A percentile compares a stretch with the other conserved stretches of the same genome.
Evolutionary conservation across 2,888 invertebrate species (phyloP).

Genomic region (Caprella mutica): DNA sequence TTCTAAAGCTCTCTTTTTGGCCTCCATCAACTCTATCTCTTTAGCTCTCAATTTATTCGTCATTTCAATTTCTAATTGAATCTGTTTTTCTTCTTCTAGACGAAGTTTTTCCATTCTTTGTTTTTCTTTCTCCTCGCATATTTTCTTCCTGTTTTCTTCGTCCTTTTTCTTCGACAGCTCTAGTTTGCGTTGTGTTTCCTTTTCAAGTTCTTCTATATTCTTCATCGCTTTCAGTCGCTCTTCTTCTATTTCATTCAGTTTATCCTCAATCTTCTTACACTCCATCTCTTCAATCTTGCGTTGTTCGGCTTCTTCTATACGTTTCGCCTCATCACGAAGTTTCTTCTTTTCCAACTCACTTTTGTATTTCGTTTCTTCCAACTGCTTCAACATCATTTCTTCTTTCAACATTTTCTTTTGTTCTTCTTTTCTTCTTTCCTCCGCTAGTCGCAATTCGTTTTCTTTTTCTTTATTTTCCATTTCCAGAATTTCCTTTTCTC

Average conservation of each 20-base stretch:
- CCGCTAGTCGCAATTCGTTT: too few species aligned
- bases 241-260: neutral
- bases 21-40: neutral
- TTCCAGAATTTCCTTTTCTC: too few species aligned
- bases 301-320: conserved; percentile 5
- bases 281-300: too few species aligned
- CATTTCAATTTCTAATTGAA: neutral
- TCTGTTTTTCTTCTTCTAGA: neutral
- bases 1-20: neutral
- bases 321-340: neutral
- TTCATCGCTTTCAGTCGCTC: neutral
- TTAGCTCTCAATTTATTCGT: neutral
- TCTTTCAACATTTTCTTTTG: too few species aligned
- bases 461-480: too few species aligned
- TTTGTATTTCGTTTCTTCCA: too few species aligned
- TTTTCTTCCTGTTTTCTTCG: neutral
- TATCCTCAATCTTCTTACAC: neutral
- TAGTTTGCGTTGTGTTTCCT: neutral
- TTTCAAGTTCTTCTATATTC: neutral
- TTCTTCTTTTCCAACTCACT: too few species aligned
- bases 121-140: too few species aligned
- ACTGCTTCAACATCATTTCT: too few species aligned
- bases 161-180: neutral
- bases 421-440: too few species aligned
- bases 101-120: too few species aligned